Percentiles rank a stretch among this genome's conserved stretches.
phyloP scores from a whole-genome alignment of 2,113 vertebrate species.

The Perognathus longimembris region DNA sequence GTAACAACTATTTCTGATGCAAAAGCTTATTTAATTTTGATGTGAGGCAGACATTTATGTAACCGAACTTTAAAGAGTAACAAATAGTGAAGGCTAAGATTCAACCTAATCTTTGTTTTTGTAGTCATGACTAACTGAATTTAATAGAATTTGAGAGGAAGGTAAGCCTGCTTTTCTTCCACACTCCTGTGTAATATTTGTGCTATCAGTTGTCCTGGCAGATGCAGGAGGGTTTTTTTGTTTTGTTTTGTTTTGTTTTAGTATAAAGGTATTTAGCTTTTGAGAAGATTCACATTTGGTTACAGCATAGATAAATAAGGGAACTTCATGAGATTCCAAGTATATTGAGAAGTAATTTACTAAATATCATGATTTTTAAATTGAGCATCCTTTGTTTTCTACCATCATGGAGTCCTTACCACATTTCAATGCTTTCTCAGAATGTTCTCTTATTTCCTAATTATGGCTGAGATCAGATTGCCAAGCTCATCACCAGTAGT shows the following conservation, averaged over 20 bases:
- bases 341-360: neutral
- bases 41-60: neutral
- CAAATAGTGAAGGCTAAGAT: neutral
- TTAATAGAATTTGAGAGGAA: neutral
- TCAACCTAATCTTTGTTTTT: neutral
- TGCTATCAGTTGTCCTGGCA: neutral
- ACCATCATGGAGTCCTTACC: neutral
- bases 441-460: conserved; percentile 54
- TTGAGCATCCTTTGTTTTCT: neutral
- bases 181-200: neutral
- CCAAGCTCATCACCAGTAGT: neutral
- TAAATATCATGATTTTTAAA: neutral
- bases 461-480: conserved; percentile 20
- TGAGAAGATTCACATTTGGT: neutral
- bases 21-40: neutral
- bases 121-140: neutral
- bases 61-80: neutral
- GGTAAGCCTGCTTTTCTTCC: neutral
- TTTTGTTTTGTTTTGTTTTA: no score
- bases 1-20: neutral
- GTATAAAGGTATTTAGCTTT: neutral
- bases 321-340: neutral
- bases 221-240: no score
- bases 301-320: neutral
- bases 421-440: conserved; percentile 12